A percentile compares a stretch with the other conserved stretches of the same genome.
Conservation (phyloP, 2,113 vertebrate species). For the Serinus canaria region DNA sequence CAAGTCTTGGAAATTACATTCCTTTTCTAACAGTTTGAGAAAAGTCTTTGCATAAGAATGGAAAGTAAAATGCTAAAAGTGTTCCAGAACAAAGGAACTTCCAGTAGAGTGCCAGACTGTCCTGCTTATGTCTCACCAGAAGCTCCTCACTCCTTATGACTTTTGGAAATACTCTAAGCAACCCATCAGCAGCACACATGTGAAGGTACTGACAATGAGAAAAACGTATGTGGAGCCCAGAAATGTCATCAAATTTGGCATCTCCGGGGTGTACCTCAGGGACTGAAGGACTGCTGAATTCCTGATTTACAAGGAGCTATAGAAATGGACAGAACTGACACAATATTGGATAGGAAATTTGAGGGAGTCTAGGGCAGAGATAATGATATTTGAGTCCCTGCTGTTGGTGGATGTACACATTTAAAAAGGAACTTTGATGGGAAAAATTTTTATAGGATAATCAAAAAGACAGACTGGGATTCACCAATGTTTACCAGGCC, state of each 20-base stretch:
- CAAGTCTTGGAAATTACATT: background rate
- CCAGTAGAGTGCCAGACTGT: background rate
- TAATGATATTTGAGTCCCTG: accelerated
- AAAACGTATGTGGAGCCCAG: background rate
- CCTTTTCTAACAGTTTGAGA: background rate
- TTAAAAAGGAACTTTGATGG: background rate
- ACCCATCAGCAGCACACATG: background rate
- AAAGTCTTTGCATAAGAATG: background rate
- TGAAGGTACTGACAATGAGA: background rate
- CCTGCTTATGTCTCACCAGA: background rate
- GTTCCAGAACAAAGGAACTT: background rate
- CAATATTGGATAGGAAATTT: background rate
- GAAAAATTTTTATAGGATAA: background rate
- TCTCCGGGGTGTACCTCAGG: background rate
- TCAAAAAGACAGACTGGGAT: background rate
- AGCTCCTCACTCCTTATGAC: background rate
- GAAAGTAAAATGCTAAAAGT: background rate
- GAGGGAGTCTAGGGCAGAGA: background rate
- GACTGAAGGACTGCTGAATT: background rate
- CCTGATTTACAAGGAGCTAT: background rate
- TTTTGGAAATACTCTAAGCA: background rate
- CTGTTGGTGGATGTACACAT: background rate
- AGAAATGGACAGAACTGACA: background rate
- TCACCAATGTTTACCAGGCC: background rate
- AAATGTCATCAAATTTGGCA: background rate